These are phyloP conservation scores for Psettodes erumei DNA, from an alignment of 2,113 vertebrate species.

Conservation along the genomic window DNA sequence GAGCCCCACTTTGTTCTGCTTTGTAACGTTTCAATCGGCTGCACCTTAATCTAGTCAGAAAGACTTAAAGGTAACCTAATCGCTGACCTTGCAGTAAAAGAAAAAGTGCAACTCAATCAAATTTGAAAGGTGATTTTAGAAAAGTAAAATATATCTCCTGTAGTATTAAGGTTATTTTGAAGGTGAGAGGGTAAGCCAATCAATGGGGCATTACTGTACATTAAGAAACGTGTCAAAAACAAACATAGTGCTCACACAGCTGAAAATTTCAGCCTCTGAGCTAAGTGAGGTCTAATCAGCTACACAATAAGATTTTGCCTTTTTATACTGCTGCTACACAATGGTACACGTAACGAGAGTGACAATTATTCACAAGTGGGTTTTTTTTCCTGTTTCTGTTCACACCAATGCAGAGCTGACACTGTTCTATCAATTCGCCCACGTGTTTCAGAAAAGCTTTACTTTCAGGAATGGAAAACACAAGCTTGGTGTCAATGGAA, in stretches of 20 bases:
- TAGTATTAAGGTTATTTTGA: background rate
- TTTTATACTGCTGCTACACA: constrained; percentile 2
- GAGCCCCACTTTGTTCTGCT: background rate
- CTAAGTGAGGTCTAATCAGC: constrained; percentile 4
- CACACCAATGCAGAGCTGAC: background rate
- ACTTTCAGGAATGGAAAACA: background rate
- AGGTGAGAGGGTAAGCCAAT: background rate
- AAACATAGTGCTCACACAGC: background rate
- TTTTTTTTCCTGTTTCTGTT: background rate
- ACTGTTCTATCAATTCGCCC: background rate
- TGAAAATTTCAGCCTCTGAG: constrained; percentile 5
- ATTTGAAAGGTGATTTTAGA: background rate
- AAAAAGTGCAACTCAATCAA: background rate
- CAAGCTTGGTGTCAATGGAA: background rate
- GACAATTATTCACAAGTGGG: background rate
- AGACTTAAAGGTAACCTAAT: background rate
- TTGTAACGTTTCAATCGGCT: constrained; percentile 19
- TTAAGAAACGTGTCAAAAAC: background rate
- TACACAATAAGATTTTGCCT: background rate
- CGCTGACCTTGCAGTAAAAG: background rate
- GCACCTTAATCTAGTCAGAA: background rate
- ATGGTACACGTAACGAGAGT: background rate
- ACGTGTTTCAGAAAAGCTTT: background rate
- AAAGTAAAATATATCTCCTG: background rate
- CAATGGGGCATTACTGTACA: background rate